Evolutionary conservation across 2,888 invertebrate species (phyloP).

Genomic region (Idaea aversata): DNA sequence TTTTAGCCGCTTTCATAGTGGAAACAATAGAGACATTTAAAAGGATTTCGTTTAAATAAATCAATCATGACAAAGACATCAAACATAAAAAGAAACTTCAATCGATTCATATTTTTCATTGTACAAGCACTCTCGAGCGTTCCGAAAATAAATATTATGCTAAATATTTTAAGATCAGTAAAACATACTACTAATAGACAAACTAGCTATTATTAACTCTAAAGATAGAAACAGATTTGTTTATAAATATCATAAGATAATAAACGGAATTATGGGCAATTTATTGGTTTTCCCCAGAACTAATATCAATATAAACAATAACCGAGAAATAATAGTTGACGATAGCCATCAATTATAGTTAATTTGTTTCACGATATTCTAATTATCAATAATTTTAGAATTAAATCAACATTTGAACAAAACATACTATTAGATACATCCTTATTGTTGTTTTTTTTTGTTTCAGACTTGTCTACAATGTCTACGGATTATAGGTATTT

Average conservation of each 20-base stretch:
- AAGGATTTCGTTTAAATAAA: neutral
- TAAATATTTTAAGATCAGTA: neutral
- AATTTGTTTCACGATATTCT: slow-evolving; percentile 1
- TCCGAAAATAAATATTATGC: neutral
- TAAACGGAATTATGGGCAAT: neutral
- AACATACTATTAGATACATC: neutral
- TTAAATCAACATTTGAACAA: neutral
- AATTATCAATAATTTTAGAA: neutral
- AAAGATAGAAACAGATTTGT: neutral
- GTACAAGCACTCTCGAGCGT: neutral
- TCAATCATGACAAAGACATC: neutral
- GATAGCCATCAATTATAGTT: neutral
- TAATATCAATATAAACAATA: neutral
- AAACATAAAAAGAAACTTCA: neutral
- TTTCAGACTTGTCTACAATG: neutral
- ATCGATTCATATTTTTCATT: neutral
- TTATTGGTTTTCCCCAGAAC: neutral
- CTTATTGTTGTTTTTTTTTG: neutral
- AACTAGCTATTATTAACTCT: neutral
- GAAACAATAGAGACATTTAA: neutral
- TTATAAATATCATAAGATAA: neutral
- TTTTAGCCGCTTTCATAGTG: neutral
- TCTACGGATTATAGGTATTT: neutral
- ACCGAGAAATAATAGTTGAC: neutral
- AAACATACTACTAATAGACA: neutral